These are phyloP conservation scores for Ganaspis sp. DNA, from an alignment of 1,140 invertebrate species.

Conservation along the genomic window DNA sequence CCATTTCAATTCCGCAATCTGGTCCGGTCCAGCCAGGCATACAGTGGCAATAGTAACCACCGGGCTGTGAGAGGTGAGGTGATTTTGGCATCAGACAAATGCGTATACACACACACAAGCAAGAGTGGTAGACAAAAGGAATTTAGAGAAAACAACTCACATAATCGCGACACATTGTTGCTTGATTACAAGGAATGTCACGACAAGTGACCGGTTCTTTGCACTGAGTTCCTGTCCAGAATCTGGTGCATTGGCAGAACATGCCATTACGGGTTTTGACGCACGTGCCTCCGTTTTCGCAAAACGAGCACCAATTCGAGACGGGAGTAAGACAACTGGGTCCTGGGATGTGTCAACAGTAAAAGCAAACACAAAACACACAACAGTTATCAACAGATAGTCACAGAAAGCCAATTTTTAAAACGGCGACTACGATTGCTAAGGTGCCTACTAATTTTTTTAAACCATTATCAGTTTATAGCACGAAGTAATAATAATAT, in stretches of 20 bases:
- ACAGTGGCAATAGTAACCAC: conserved; percentile 85
- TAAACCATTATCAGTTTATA: too few relatives aligned
- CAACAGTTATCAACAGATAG: neutral
- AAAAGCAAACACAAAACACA: conserved; percentile 14
- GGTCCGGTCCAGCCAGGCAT: conserved; percentile 82
- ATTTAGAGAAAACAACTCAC: conserved; percentile 75
- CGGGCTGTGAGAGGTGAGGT: conserved; percentile 66
- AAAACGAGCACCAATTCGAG: conserved; percentile 71
- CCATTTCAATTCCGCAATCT: conserved; percentile 79
- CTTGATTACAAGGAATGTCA: conserved; percentile 78
- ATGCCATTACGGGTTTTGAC: conserved; percentile 77
- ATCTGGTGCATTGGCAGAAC: conserved; percentile 76
- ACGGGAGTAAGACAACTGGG: conserved; percentile 54
- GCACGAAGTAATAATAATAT: too few relatives aligned
- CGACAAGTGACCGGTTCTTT: conserved; percentile 74
- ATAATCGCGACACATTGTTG: conserved; percentile 78
- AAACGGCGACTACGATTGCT: neutral
- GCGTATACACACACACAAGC: conserved; percentile 33
- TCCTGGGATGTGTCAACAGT: conserved; percentile 48
- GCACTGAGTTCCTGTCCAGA: conserved; percentile 78
- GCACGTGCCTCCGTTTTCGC: conserved; percentile 80
- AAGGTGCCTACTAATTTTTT: too few relatives aligned
- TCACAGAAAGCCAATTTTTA: neutral
- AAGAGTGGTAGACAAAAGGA: conserved; percentile 31
- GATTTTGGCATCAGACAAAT: conserved; percentile 28